phyloP scores from a whole-genome alignment of 1,140 invertebrate genomes.

The Lepidotrigona ventralis region DNA sequence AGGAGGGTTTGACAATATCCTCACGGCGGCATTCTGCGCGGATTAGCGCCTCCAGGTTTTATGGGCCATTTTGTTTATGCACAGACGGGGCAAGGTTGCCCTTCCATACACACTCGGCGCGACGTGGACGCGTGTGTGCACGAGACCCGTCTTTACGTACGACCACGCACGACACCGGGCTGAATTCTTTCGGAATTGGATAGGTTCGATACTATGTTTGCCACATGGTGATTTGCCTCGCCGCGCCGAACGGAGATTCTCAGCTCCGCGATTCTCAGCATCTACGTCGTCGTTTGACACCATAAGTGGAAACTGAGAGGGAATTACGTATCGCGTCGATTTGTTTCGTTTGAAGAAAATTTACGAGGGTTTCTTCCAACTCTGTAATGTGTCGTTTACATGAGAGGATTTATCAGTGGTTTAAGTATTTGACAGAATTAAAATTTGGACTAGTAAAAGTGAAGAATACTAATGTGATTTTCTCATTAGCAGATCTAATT shows the following conservation, averaged over 20 bases:
- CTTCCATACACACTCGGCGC: slow-evolving; percentile 13
- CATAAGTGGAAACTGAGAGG: background rate
- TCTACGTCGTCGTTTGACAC: background rate
- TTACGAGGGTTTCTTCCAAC: too few relatives aligned
- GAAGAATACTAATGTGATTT: background rate
- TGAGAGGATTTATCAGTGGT: too few relatives aligned
- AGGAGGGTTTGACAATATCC: slow-evolving; percentile 74
- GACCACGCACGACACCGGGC: slow-evolving; percentile 24
- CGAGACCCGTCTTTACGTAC: slow-evolving; percentile 12
- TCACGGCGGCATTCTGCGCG: slow-evolving; percentile 72
- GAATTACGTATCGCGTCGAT: background rate
- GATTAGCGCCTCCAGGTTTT: slow-evolving; percentile 75
- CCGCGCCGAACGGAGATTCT: background rate
- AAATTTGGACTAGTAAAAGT: too few relatives aligned
- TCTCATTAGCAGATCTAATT: background rate
- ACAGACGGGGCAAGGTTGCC: slow-evolving; percentile 69
- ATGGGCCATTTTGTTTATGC: slow-evolving; percentile 75
- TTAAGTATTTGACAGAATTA: too few relatives aligned
- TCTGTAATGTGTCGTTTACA: too few relatives aligned
- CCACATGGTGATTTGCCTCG: slow-evolving; percentile 7
- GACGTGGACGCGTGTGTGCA: background rate
- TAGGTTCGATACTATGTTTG: slow-evolving; percentile 37
- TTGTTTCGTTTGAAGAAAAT: too few relatives aligned
- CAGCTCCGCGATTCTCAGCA: background rate
- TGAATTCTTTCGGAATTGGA: slow-evolving; percentile 48